These are phyloP conservation scores for Epirrhoe alternata DNA, from an alignment of 2,888 invertebrate species.

Conservation along the genomic window DNA sequence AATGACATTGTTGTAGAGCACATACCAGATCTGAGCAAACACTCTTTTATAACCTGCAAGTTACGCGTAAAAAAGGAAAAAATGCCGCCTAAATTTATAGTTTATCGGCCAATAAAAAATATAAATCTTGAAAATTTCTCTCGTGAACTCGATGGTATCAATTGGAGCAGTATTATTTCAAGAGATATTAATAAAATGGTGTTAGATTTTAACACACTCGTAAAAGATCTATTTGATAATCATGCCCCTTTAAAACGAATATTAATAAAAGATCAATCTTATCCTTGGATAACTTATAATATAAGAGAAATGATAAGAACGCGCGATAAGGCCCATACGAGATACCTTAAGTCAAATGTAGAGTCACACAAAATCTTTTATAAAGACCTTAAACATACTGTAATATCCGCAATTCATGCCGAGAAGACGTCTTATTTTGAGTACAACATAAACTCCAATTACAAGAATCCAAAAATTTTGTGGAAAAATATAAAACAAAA, in stretches of 20 bases:
- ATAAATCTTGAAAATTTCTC: too few relatives aligned
- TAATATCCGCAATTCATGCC: too few relatives aligned
- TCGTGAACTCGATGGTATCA: too few relatives aligned
- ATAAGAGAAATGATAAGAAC: slow-evolving; percentile 17
- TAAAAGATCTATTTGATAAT: slow-evolving; percentile 3
- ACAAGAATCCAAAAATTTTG: neutral
- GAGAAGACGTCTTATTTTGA: neutral
- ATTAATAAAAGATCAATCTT: neutral
- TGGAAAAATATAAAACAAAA: slow-evolving; percentile 18
- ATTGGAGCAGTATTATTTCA: slow-evolving; percentile 1
- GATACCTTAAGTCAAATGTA: neutral
- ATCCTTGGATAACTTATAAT: slow-evolving; percentile 10
- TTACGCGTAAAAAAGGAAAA: too few relatives aligned
- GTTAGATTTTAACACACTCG: neutral
- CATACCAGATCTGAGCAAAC: slow-evolving; percentile 1
- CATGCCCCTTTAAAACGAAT: slow-evolving; percentile 9
- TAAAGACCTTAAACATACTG: slow-evolving; percentile 7
- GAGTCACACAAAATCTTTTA: slow-evolving; percentile 9
- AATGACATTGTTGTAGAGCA: neutral
- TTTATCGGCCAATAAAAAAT: too few relatives aligned
- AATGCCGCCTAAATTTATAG: too few relatives aligned
- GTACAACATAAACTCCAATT: slow-evolving; percentile 5
- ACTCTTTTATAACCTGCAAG: too few relatives aligned
- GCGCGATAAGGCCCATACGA: slow-evolving; percentile 9
- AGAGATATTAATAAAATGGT: slow-evolving; percentile 9